These are phyloP conservation scores for Xiphydria camelus DNA, from an alignment of 2,888 invertebrate genomes.

Conservation along the genomic window DNA sequence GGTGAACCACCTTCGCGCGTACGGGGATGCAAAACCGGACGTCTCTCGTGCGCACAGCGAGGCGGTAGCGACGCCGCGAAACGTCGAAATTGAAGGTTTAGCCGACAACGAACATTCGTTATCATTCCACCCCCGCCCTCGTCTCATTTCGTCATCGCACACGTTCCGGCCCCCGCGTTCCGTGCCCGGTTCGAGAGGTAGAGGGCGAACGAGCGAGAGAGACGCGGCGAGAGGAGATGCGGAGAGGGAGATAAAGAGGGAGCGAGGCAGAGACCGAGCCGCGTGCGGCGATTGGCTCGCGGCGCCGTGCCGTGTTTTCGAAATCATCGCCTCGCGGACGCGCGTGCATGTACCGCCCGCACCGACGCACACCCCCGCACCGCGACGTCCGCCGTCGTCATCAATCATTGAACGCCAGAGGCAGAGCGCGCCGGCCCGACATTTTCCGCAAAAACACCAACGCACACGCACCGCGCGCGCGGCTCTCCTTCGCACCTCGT, in stretches of 20 bases:
- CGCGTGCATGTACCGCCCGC: slow-evolving; percentile 12
- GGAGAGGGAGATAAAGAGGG: slow-evolving; percentile 2
- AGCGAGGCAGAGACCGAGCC: neutral
- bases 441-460: slow-evolving; percentile 50
- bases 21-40: too few species aligned
- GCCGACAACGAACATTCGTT: slow-evolving; percentile 48
- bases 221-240: neutral
- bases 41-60: too few species aligned
- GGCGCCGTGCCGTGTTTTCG: neutral
- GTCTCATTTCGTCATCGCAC: slow-evolving; percentile 45
- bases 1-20: too few species aligned
- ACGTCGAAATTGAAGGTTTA: slow-evolving; percentile 41
- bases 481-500: too few species aligned
- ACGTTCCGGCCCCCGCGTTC: slow-evolving; percentile 9
- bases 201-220: slow-evolving; percentile 5
- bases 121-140: slow-evolving; percentile 30
- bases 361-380: slow-evolving; percentile 10
- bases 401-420: slow-evolving; percentile 55
- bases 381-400: slow-evolving; percentile 41
- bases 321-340: neutral
- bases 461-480: slow-evolving; percentile 29
- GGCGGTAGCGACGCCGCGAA: neutral
- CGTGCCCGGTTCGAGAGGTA: neutral
- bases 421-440: slow-evolving; percentile 49
- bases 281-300: slow-evolving; percentile 12